Conservation (phyloP, 2,113 vertebrate genomes). For the Thymallus thymallus region DNA sequence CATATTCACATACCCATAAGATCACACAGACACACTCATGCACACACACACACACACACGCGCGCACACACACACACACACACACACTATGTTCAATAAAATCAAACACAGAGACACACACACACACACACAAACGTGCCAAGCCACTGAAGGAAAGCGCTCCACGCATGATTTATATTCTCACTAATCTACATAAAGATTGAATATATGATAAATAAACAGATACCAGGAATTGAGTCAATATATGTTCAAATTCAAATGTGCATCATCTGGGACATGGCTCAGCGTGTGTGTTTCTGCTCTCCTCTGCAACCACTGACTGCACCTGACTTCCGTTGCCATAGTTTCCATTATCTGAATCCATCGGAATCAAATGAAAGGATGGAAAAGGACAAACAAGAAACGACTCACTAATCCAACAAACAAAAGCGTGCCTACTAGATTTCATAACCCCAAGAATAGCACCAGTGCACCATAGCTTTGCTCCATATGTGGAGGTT, state of each 20-base stretch:
- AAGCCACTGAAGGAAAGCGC: constrained; percentile 34
- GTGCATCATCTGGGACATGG: constrained; percentile 50
- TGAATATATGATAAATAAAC: constrained; percentile 64
- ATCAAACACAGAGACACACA: constrained; percentile 13
- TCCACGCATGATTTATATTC: constrained; percentile 53
- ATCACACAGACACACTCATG: constrained; percentile 23
- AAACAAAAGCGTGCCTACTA: constrained; percentile 3
- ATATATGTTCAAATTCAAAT: constrained; percentile 62
- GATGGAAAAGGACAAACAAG: constrained; percentile 25
- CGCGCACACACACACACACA: constrained; percentile 37
- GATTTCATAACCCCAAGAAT: not conserved
- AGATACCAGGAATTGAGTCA: constrained; percentile 49
- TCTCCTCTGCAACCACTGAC: constrained; percentile 21
- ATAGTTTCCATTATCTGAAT: constrained; percentile 61
- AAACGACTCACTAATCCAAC: constrained; percentile 18
- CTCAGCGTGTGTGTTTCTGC: constrained; percentile 53
- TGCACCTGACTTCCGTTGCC: constrained; percentile 60
- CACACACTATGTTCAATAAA: constrained; percentile 24
- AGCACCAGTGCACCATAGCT: not conserved
- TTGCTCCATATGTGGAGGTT: constrained; percentile 24
- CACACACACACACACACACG: constrained; percentile 16
- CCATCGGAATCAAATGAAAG: constrained; percentile 38
- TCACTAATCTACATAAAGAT: constrained; percentile 69
- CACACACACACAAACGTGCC: constrained; percentile 18
- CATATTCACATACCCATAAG: constrained; percentile 26